phyloP scores from a whole-genome alignment of 2,888 invertebrate species.

The Caradrina kadenii region DNA sequence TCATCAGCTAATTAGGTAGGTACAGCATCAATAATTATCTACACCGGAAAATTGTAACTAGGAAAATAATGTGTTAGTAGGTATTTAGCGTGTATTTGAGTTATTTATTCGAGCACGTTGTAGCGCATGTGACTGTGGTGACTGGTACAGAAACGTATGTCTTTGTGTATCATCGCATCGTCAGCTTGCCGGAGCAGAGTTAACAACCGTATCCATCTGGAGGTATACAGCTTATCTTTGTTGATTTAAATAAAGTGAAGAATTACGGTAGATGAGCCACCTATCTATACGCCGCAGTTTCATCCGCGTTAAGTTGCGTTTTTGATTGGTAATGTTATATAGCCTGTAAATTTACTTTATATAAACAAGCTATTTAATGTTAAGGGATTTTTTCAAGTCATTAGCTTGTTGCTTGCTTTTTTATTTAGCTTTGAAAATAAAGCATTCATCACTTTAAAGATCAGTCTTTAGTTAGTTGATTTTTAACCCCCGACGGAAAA shows the following conservation, averaged over 20 bases:
- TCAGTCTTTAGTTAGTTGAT: neutral
- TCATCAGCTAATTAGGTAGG: constrained; percentile 14
- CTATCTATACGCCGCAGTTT: too few species aligned
- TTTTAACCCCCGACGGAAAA: too few species aligned
- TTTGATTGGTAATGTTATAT: too few species aligned
- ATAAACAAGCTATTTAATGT: too few species aligned
- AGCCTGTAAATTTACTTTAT: too few species aligned
- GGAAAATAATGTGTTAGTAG: constrained; percentile 46
- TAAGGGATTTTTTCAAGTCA: too few species aligned
- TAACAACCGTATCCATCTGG: constrained; percentile 40
- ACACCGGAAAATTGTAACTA: constrained; percentile 39
- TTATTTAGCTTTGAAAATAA: too few species aligned
- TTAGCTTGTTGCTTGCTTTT: too few species aligned
- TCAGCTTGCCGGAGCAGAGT: constrained; percentile 19
- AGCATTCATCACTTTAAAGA: neutral
- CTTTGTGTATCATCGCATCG: constrained; percentile 19
- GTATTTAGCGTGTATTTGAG: constrained; percentile 48
- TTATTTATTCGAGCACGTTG: constrained; percentile 52
- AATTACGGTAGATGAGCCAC: neutral
- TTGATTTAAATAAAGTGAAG: neutral
- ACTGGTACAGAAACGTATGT: constrained; percentile 35
- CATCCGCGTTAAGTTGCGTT: too few species aligned
- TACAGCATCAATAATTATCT: constrained; percentile 33
- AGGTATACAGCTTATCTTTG: constrained; percentile 19
- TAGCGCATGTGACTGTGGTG: constrained; percentile 37